Conservation (phyloP, 2,113 vertebrate genomes). For the Serilophus lunatus region DNA sequence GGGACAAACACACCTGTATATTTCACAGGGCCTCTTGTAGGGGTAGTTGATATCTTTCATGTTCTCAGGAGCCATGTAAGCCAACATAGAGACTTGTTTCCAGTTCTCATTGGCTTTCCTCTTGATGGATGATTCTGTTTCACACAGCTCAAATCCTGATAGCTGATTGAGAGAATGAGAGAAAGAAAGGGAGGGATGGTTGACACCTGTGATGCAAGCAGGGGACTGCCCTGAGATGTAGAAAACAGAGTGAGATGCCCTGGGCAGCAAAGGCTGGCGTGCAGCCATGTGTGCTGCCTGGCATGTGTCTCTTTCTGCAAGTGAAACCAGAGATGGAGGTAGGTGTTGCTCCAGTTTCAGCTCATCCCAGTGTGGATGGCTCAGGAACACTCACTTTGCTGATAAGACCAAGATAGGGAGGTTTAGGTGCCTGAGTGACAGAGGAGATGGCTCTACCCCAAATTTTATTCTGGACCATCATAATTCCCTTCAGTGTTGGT, state of each 20-base stretch:
- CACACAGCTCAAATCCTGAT: conserved; percentile 82
- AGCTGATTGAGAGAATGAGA: conserved; percentile 69
- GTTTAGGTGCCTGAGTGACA: background rate
- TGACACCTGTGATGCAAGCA: background rate
- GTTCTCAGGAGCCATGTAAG: conserved; percentile 78
- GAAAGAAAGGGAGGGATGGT: background rate
- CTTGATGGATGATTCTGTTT: conserved; percentile 84
- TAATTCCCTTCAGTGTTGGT: background rate
- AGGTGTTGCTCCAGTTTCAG: background rate
- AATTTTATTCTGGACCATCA: background rate
- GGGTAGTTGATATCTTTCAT: conserved; percentile 54
- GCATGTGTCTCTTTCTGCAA: background rate
- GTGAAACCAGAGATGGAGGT: background rate
- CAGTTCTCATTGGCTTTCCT: background rate
- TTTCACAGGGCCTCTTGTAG: conserved; percentile 79
- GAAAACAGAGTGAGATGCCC: rapidly evolving
- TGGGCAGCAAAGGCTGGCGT: background rate
- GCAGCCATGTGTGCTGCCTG: rapidly evolving
- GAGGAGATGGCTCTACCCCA: background rate
- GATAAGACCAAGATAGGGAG: background rate
- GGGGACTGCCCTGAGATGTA: background rate
- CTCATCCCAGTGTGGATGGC: background rate
- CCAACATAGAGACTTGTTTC: conserved; percentile 20
- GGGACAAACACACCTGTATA: conserved; percentile 81
- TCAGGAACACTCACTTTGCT: background rate